phyloP scores from a whole-genome alignment of 1,140 invertebrate species.

The Paraescarpia echinospica region DNA sequence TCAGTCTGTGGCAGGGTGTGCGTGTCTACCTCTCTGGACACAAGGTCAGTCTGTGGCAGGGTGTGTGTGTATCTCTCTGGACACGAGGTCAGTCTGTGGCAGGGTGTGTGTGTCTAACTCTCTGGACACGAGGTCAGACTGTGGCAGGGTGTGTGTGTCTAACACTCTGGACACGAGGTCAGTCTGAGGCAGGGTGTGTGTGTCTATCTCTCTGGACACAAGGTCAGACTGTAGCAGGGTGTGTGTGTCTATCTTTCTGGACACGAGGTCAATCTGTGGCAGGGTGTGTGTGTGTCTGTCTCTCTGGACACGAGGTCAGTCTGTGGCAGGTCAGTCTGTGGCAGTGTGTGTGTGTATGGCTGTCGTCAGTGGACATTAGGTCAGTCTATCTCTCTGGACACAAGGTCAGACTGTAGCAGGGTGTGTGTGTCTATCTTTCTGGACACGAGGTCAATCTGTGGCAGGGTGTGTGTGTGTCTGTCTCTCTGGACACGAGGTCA shows the following conservation, averaged over 20 bases:
- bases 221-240: constrained; percentile 76
- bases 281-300: constrained; percentile 81
- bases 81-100: constrained; percentile 75
- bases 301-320: constrained; percentile 68
- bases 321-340: too few species aligned
- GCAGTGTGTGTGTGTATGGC: constrained; percentile 83
- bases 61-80: constrained; percentile 87
- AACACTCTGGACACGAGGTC: constrained; percentile 73
- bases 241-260: constrained; percentile 88
- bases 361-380: too few species aligned
- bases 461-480: constrained; percentile 86
- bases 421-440: constrained; percentile 86
- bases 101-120: constrained; percentile 82
- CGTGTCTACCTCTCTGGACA: constrained; percentile 82
- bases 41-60: constrained; percentile 78
- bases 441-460: constrained; percentile 70
- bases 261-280: constrained; percentile 72
- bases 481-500: constrained; percentile 69
- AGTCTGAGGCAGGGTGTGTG: constrained; percentile 91
- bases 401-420: constrained; percentile 75
- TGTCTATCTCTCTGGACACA: constrained; percentile 76
- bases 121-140: constrained; percentile 70
- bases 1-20: constrained; percentile 85
- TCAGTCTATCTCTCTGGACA: constrained; percentile 83
- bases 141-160: constrained; percentile 86